A percentile compares a stretch with the other conserved stretches of the same genome.
Conservation (phyloP, 2,113 vertebrate genomes). For the Eidolon helvum region DNA sequence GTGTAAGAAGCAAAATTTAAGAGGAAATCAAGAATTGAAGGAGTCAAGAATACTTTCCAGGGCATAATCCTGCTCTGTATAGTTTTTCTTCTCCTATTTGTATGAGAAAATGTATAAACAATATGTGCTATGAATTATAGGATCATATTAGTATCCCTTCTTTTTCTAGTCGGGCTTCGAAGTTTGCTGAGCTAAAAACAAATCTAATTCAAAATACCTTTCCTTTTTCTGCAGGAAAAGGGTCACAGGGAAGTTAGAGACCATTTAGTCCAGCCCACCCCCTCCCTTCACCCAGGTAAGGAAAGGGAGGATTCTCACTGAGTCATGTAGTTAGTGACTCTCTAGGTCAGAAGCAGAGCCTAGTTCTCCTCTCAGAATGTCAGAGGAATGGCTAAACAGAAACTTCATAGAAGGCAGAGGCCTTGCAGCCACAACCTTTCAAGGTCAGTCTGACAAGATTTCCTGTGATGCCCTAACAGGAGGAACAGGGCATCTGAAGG, state of each 20-base stretch:
- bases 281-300: not conserved
- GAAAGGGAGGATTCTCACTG: not conserved
- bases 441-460: not conserved
- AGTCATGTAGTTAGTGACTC: not conserved
- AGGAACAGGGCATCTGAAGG: not conserved
- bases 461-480: not conserved
- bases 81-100: not conserved
- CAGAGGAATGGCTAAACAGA: not conserved
- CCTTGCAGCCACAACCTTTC: too few relatives aligned
- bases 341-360: not conserved
- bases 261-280: not conserved
- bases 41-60: not conserved
- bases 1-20: not conserved
- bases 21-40: not conserved
- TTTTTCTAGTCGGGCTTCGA: not conserved
- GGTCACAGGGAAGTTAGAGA: not conserved
- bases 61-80: accelerated
- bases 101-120: not conserved
- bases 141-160: not conserved
- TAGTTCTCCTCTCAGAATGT: not conserved
- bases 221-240: not conserved
- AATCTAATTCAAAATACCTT: not conserved
- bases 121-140: not conserved
- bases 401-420: not conserved
- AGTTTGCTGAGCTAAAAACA: not conserved